Base-by-base conservation (phyloP, 2,113 vertebrate species). In the Brevimyrus niger region DNA sequence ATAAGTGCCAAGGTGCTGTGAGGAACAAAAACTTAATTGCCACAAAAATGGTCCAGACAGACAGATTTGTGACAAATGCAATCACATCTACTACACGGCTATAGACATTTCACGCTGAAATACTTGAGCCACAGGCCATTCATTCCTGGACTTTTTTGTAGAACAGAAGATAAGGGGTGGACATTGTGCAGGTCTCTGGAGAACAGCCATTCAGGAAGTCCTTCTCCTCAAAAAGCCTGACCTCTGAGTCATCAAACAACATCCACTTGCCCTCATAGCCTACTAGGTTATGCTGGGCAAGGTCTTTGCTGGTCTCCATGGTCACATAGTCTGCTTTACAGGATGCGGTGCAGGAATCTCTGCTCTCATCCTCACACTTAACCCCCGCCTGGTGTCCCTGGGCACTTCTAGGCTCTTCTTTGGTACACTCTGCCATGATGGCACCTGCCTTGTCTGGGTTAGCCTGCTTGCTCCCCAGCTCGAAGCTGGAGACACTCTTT, bases 241-340 rank as follows among this genome's bases (percentile, higher is more conserved):
- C 98, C 92, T 99, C 98, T 0, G 97, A 99, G 91, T 99, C 98
- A 35, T 99, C 98, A 19, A 99, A 99, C 89, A 99, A 96, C 95
- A 99, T 89, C 98, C 98, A 99, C 90, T 99, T 99, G 0, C 97
- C 98, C 92, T 99, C 97, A 2, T 97, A 99, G 87, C 97, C 94
- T 65, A 95, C 95, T 38, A 99, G 96, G 92, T 93, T 96, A 90
- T 88, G 92, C 58, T 93, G 83, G 15, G 93, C 94, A 27, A 90
- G 90, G 89, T 94, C 93, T 4, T 89, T 21, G 53, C 47, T 50
- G 53, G 82, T 73, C 84, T 73, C 83, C 80, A 35, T 53, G 69
- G 92, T 86, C 55, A 86, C 92, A 44, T 48, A 87, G 0, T 88
- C 53, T 13, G 85, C 87, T 10, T 89, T 65, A 35, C 86, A 44